Evolutionary conservation across 2,113 vertebrate genomes (phyloP), one percentile per base, ranked within the genome.

Genomic region (Xyliphius kryptos): DNA sequence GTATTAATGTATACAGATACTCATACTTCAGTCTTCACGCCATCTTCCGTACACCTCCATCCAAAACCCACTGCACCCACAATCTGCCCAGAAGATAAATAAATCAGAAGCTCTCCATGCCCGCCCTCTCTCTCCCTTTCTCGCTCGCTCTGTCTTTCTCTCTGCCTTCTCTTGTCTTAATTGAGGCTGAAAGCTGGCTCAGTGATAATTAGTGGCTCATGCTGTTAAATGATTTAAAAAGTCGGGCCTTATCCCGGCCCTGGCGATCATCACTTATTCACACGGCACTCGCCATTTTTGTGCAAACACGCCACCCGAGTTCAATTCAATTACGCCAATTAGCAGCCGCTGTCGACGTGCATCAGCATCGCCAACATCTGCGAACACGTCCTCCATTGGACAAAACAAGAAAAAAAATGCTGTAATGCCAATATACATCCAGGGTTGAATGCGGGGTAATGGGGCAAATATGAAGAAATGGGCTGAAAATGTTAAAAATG

Each of bases 181-280:
- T 85, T 83, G 82, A 81, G 77, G 78, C 85, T 83, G 83, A 85
- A 88, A 83, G 78, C 85, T 61, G 73, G 65, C 83, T 80, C 76
- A 72, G 76, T 64, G 84, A 83, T 89, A 86, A 86, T 85, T 89
- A 88, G 83, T 84, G 86, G 84, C 86, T 86, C 84, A 85, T 76
- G 20, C 76, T 84, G 78, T 82, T 89, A 88, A 89, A 87, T 86
- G 86, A 91, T 89, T 89, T 80, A 88, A 85, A 86, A 85, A 86
- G 82, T 81, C 80, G 9, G 84, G 80, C 81, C 71, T 82, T 70
- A 80, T 80, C 65, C 52, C 52, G 81, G 78, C 72, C 79, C 81
- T 69, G 71, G 66, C 64, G 70, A 82, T 85, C 88, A 87, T 88
- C 86, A 87, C 84, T 87, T 86, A 86, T 85, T 85, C 83, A 85